Percentiles rank a stretch among this genome's conserved stretches.
These are phyloP conservation scores for Orchesella flavescens DNA, from an alignment of 2,888 invertebrate genomes.

Conservation along the genomic window DNA sequence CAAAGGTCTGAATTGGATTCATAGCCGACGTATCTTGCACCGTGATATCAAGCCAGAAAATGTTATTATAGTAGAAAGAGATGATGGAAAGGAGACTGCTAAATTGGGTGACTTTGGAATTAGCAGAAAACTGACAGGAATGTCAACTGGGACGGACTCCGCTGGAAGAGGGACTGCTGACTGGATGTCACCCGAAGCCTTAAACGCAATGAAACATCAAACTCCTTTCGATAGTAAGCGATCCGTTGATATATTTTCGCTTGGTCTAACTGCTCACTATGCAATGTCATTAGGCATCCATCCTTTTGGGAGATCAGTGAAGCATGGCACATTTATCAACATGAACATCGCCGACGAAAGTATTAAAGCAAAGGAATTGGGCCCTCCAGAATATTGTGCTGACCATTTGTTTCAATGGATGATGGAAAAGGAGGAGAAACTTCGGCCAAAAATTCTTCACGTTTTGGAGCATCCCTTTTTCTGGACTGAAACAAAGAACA, in stretches of 20 bases:
- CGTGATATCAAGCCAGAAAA: conserved; percentile 28
- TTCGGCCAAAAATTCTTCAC: neutral
- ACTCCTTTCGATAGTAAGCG: neutral
- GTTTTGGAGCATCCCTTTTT: conserved; percentile 13
- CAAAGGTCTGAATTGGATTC: conserved; percentile 13
- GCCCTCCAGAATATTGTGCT: neutral
- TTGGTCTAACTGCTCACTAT: conserved; percentile 14
- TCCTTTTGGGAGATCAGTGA: neutral
- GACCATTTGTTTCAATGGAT: conserved; percentile 15
- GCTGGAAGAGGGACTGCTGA: neutral
- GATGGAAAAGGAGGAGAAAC: neutral
- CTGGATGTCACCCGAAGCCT: conserved; percentile 24
- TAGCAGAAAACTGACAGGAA: neutral
- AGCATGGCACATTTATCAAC: neutral
- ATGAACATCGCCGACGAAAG: neutral
- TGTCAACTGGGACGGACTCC: neutral
- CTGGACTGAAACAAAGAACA: neutral
- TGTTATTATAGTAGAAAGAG: neutral
- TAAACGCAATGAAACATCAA: neutral
- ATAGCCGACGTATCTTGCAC: neutral
- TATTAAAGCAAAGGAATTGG: neutral
- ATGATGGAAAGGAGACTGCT: neutral
- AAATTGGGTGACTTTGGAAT: conserved; percentile 33
- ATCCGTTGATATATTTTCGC: conserved; percentile 10
- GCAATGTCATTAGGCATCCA: neutral